Percentiles rank a stretch among this genome's conserved stretches.
phyloP scores from a whole-genome alignment of 2,888 invertebrate species.

The Clitarchus hookeri region DNA sequence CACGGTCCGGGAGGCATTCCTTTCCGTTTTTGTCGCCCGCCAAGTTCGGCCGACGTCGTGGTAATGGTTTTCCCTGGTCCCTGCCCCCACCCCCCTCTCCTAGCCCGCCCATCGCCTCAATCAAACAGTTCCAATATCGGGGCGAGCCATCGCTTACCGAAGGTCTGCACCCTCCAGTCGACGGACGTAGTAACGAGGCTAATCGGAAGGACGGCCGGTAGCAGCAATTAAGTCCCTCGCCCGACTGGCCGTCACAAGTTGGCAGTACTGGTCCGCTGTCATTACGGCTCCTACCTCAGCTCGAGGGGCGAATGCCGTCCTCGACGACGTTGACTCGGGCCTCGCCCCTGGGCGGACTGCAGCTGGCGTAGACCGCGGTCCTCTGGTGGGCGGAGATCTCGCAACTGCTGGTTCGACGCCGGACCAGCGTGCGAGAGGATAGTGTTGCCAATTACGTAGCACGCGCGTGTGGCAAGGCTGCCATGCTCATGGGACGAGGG shows the following conservation, averaged over 20 bases:
- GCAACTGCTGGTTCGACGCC: too few relatives aligned
- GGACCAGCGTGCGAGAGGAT: too few relatives aligned
- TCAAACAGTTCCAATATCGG: constrained; percentile 10
- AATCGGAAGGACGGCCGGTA: not conserved
- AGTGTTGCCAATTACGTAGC: too few relatives aligned
- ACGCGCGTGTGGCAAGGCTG: too few relatives aligned
- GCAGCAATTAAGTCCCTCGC: not conserved
- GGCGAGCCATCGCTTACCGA: not conserved
- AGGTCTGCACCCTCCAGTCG: not conserved
- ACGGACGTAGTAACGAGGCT: not conserved
- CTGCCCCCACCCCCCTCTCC: not conserved
- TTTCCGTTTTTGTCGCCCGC: not conserved
- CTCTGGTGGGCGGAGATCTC: too few relatives aligned
- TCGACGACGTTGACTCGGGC: too few relatives aligned
- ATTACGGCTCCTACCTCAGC: too few relatives aligned
- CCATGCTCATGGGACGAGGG: too few relatives aligned
- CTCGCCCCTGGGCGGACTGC: too few relatives aligned
- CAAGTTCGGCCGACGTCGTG: not conserved
- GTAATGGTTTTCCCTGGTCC: constrained; percentile 9
- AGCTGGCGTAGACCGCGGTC: too few relatives aligned
- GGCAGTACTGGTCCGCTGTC: too few relatives aligned
- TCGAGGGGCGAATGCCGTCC: too few relatives aligned
- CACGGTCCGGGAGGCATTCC: not conserved
- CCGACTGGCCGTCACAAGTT: not conserved
- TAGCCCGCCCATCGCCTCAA: not conserved